phyloP scores from a whole-genome alignment of 2,113 vertebrate species.

The Cairina moschata region DNA sequence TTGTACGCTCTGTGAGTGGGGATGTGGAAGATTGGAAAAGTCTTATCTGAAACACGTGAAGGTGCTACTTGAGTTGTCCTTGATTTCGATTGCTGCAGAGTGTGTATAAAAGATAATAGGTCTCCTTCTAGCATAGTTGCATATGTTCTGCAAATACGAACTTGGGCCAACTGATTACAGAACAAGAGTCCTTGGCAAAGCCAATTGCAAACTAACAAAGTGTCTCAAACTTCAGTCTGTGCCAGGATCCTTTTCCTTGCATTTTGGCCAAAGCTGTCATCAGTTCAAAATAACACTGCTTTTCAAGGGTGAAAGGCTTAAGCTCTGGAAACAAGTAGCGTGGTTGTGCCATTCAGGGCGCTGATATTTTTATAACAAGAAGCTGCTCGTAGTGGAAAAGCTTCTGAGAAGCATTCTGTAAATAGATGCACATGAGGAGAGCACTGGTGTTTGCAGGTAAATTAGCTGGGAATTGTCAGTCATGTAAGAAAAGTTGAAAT shows the following conservation, averaged over 20 bases:
- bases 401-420: neutral
- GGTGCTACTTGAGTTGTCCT: neutral
- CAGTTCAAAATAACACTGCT: neutral
- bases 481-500: neutral
- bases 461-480: slow-evolving; percentile 29
- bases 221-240: neutral
- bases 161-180: neutral
- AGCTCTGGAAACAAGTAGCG: neutral
- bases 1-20: neutral
- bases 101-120: neutral
- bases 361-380: neutral
- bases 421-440: neutral
- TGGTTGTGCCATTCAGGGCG: neutral
- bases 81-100: neutral
- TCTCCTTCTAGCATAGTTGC: neutral
- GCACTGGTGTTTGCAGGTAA: neutral
- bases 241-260: neutral
- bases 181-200: slow-evolving; percentile 16
- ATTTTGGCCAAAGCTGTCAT: neutral
- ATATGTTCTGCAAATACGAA: neutral
- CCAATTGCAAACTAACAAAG: neutral
- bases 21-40: neutral
- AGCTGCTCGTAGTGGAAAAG: neutral
- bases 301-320: neutral
- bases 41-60: accelerated